phyloP scores from a whole-genome alignment of 2,113 vertebrate species.

The Kryptolebias marmoratus region DNA sequence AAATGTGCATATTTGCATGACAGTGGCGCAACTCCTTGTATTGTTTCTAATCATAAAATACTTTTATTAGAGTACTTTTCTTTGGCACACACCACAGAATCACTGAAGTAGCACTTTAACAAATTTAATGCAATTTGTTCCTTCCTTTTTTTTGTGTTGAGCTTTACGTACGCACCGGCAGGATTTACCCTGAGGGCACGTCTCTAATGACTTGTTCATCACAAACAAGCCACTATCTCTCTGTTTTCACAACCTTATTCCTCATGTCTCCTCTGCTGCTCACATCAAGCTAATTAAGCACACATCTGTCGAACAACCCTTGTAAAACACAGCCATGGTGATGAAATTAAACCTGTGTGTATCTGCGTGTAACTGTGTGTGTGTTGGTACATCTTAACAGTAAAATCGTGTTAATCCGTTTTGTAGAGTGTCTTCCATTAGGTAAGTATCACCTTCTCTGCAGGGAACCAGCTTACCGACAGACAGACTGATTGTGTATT shows the following conservation, averaged over 20 bases:
- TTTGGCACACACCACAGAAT: not conserved
- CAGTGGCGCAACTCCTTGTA: too few species aligned
- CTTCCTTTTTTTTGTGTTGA: not conserved
- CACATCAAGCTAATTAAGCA: constrained; percentile 71
- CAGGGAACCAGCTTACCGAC: constrained; percentile 71
- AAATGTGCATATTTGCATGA: too few species aligned
- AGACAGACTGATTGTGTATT: constrained; percentile 63
- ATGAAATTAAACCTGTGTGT: constrained; percentile 60
- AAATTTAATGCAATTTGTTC: constrained; percentile 1
- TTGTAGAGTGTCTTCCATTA: constrained; percentile 68
- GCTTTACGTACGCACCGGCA: constrained; percentile 7
- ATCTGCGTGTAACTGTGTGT: not conserved
- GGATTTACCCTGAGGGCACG: constrained; percentile 37
- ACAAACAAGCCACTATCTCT: constrained; percentile 36
- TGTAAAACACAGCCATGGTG: constrained; percentile 68
- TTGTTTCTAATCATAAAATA: too few species aligned
- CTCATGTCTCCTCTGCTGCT: constrained; percentile 44
- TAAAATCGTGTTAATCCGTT: constrained; percentile 71
- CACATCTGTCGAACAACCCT: constrained; percentile 73
- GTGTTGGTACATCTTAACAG: constrained; percentile 53
- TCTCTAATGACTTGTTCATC: constrained; percentile 58
- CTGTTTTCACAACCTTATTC: constrained; percentile 30
- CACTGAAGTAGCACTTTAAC: not conserved
- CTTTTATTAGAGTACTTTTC: not conserved
- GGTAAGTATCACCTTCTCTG: constrained; percentile 63